Evolutionary conservation across 2,113 vertebrate species (phyloP), one percentile per base, ranked within the genome.

Genomic region (Pseudopipra pipra): DNA sequence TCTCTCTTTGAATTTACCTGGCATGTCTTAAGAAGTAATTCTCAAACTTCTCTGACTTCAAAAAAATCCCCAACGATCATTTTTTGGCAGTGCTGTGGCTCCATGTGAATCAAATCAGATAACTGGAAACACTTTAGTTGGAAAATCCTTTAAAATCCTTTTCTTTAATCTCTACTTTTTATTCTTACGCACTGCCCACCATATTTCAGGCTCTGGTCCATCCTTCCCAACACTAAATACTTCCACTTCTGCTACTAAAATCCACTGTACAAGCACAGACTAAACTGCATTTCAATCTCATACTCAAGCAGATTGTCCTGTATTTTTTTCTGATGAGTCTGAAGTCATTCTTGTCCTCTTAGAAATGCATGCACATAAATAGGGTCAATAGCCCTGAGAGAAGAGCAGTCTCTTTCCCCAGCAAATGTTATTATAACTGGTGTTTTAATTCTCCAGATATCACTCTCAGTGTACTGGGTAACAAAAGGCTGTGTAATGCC

Each of bases 371-470:
- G 80, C 95, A 92, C 81, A 85, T 95, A 96, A 97, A 97, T n/a
- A 89, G 94, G 31, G 24, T 94, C 54, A 91, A 94, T 95, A 76
- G 85, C 55, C 71, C 83, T 95, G 91, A 93, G 89, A 96, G 89
- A 96, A 86, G 96, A 95, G 39, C 82, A 92, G 78, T 70, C 90
- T 95, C 93, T 97, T 96, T 97, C 52, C 87, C 63, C 70, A 93
- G 95, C 84, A 98, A 98, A 95, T 91, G 88, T 85, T 97, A 91
- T 97, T 97, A 92, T 97, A 97, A 97, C 96, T 90, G 95, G 95
- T 91, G 97, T 97, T 96, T 95, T 96, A 97, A 93, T 97, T 93
- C 94, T 98, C 93, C 90, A 96, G 92, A 97, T 95, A 97, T 89
- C 94, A 74, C 94, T 84, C 88, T 95, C 62, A 17, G 25, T 61